These are phyloP conservation scores for Sebastes nivosus DNA, from an alignment of 2,797 vertebrate species.

Conservation along the genomic window DNA sequence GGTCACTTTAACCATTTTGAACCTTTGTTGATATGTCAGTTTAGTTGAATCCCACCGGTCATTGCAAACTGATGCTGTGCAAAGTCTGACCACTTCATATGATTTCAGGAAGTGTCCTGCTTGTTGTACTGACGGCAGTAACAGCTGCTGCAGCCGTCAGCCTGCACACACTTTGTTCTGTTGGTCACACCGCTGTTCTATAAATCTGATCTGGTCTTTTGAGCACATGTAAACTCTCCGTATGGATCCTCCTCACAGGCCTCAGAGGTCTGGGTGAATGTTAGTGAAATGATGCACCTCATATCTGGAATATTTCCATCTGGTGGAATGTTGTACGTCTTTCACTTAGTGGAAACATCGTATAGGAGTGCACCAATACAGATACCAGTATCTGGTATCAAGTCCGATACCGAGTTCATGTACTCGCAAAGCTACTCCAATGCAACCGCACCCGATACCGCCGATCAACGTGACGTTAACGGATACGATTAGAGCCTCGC, in stretches of 20 bases:
- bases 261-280: background rate
- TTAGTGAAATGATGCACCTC: background rate
- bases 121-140: background rate
- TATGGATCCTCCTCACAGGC: background rate
- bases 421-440: no score
- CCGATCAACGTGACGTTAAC: no score
- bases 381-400: no score
- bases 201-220: background rate
- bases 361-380: no score
- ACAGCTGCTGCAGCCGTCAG: background rate
- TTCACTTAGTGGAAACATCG: no score
- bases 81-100: background rate
- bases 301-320: background rate
- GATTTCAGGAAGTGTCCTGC: background rate
- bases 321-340: background rate
- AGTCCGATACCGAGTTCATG: no score
- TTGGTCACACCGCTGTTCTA: background rate
- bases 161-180: background rate
- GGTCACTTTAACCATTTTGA: background rate
- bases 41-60: background rate
- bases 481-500: no score
- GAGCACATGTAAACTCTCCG: background rate
- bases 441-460: no score
- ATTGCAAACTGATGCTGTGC: background rate
- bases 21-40: no score